phyloP scores from a whole-genome alignment of 2,113 vertebrate genomes.

The Probosciger aterrimus region DNA sequence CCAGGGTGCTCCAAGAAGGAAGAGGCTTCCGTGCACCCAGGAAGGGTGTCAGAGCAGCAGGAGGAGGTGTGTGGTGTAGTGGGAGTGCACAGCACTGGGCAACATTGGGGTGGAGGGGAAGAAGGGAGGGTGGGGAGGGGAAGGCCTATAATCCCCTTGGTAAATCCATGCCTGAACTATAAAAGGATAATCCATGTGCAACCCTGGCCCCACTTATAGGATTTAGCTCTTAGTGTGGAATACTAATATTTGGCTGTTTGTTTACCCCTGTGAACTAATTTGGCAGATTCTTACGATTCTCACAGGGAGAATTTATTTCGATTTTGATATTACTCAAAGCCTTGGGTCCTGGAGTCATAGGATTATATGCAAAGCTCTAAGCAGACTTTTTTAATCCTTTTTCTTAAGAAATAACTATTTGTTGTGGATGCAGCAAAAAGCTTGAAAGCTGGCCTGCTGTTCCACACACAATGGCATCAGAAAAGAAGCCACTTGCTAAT shows the following conservation, averaged over 20 bases:
- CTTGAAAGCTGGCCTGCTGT: slow-evolving; percentile 59
- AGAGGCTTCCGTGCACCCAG: neutral
- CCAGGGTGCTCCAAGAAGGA: rapidly evolving
- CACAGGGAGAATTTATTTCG: slow-evolving; percentile 64
- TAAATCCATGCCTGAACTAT: slow-evolving; percentile 68
- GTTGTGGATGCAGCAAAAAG: slow-evolving; percentile 46
- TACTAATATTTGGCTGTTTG: slow-evolving; percentile 69
- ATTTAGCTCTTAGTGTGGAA: slow-evolving; percentile 66
- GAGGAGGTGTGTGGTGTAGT: neutral
- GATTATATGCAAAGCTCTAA: slow-evolving; percentile 63
- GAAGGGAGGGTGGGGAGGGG: neutral
- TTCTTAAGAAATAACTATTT: slow-evolving; percentile 61
- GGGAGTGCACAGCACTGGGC: neutral
- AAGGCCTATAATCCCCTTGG: slow-evolving; percentile 66
- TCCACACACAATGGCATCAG: slow-evolving; percentile 48
- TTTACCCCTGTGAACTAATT: slow-evolving; percentile 69
- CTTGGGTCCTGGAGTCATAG: slow-evolving; percentile 55
- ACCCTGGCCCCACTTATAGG: slow-evolving; percentile 62
- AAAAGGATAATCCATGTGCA: slow-evolving; percentile 70
- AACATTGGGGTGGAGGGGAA: neutral
- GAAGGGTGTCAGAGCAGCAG: rapidly evolving
- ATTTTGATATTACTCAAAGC: slow-evolving; percentile 70
- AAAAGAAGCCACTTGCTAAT: slow-evolving; percentile 45
- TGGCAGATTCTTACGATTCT: slow-evolving; percentile 63
- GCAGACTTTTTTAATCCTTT: slow-evolving; percentile 67